A percentile compares a stretch with the other conserved stretches of the same genome.
Conservation (phyloP, 2,113 vertebrate species). For the Naja naja region DNA sequence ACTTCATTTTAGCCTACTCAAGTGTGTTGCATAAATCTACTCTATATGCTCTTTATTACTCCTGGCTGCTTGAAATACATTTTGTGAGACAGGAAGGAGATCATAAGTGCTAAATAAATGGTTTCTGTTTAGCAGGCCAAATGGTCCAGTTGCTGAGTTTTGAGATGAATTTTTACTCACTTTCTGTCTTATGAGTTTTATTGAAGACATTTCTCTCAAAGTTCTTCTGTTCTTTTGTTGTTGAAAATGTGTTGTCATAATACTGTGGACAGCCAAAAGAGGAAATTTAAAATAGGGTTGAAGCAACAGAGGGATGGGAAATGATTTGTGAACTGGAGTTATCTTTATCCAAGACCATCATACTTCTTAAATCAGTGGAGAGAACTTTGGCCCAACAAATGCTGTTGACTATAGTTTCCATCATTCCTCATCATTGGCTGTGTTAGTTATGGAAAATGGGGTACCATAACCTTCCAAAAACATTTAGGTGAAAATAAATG, state of each 20-base stretch:
- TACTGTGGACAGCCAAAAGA: constrained; percentile 68
- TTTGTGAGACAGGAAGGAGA: neutral
- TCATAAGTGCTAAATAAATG: too few relatives aligned
- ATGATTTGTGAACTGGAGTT: neutral
- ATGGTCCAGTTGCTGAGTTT: neutral
- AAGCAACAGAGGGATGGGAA: neutral
- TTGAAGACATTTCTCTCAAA: constrained; percentile 83
- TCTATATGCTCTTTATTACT: neutral
- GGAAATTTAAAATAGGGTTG: neutral
- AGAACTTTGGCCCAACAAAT: neutral
- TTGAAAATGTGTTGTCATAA: constrained; percentile 80
- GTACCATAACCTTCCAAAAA: neutral
- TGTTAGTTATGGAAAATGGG: neutral
- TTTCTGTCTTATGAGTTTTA: constrained; percentile 80
- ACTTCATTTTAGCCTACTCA: neutral
- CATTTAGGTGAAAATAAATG: neutral
- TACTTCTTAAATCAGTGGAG: neutral
- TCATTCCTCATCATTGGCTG: neutral
- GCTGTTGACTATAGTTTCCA: neutral
- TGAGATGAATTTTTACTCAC: constrained; percentile 45
- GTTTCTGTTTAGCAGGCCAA: neutral
- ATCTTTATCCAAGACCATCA: neutral
- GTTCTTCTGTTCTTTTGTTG: constrained; percentile 80
- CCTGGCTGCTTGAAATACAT: neutral
- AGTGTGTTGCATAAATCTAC: neutral